Evolutionary conservation across 2,888 invertebrate genomes (phyloP).

Genomic region (Drosophila conformis): DNA sequence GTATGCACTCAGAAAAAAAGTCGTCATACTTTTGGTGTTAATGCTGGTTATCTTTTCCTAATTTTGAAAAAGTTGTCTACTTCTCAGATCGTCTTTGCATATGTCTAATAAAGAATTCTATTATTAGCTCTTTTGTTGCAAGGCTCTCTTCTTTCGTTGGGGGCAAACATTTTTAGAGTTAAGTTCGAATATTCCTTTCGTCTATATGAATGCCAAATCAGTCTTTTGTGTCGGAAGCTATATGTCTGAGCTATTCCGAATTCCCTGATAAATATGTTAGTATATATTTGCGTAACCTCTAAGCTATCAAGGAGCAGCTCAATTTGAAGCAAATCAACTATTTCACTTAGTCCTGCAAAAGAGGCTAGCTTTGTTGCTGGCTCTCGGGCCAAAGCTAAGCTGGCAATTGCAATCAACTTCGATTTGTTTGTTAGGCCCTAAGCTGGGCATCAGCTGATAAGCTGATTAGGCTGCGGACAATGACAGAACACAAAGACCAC

Average conservation of each 20-base stretch:
- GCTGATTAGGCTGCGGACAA: slow-evolving; percentile 35
- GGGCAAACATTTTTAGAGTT: background rate
- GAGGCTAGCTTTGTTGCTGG: slow-evolving; percentile 5
- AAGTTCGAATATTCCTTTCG: background rate
- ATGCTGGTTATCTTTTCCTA: background rate
- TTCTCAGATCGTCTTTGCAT: background rate
- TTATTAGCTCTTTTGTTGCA: too few species aligned
- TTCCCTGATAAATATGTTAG: background rate
- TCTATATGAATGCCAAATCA: too few species aligned
- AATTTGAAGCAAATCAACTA: slow-evolving; percentile 1
- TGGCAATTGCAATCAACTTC: slow-evolving; percentile 20
- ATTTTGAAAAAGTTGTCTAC: background rate
- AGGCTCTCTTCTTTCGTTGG: background rate
- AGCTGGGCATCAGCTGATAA: slow-evolving; percentile 33
- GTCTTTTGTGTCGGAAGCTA: too few species aligned
- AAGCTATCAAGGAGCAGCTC: background rate
- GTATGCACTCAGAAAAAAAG: background rate
- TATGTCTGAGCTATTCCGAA: background rate
- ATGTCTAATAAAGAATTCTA: background rate
- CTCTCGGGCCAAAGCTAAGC: slow-evolving; percentile 3
- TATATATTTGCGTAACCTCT: background rate
- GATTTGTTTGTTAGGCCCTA: slow-evolving; percentile 36
- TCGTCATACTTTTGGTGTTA: background rate
- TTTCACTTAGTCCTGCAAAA: background rate
- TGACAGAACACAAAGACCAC: background rate